A percentile compares a stretch with the other conserved stretches of the same genome.
Evolutionary conservation across 2,797 vertebrate genomes (phyloP).

Genomic region (Rhinella marina): DNA sequence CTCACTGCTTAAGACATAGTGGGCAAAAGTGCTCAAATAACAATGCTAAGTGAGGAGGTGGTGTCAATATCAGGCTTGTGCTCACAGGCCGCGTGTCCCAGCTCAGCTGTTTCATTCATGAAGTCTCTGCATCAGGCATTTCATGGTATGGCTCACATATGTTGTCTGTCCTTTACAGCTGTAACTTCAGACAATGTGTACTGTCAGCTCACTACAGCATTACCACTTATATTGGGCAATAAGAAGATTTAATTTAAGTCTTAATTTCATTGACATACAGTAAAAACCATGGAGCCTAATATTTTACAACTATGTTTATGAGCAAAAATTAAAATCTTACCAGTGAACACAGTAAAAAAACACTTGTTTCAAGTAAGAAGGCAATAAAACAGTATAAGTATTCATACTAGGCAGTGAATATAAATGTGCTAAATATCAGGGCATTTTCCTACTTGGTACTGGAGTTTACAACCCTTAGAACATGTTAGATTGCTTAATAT

Average conservation of each 20-base stretch:
- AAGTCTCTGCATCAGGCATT: conserved; percentile 9
- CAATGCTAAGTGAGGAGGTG: conserved; percentile 17
- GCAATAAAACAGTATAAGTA: conserved; percentile 30
- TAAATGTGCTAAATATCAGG: conserved; percentile 6
- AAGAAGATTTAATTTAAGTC: neutral
- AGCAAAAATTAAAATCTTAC: conserved; percentile 5
- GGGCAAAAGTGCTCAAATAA: neutral
- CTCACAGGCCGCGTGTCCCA: conserved; percentile 17
- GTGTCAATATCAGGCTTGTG: conserved; percentile 5
- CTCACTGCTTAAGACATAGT: neutral
- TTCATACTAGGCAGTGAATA: conserved; percentile 17
- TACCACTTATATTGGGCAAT: neutral
- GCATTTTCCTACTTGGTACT: neutral
- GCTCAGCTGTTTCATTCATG: conserved; percentile 23
- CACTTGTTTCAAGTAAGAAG: neutral
- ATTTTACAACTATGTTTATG: conserved; percentile 39
- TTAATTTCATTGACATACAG: neutral
- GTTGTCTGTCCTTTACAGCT: conserved; percentile 44
- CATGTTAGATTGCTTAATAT: neutral
- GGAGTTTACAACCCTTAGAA: conserved; percentile 25
- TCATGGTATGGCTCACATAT: conserved; percentile 49
- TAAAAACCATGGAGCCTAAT: conserved; percentile 5
- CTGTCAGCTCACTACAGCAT: neutral
- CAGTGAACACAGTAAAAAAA: conserved; percentile 27
- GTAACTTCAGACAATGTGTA: neutral